Evolutionary conservation across 2,113 vertebrate species (phyloP), one percentile per base, ranked within the genome.

Genomic region (Lonchura striata): DNA sequence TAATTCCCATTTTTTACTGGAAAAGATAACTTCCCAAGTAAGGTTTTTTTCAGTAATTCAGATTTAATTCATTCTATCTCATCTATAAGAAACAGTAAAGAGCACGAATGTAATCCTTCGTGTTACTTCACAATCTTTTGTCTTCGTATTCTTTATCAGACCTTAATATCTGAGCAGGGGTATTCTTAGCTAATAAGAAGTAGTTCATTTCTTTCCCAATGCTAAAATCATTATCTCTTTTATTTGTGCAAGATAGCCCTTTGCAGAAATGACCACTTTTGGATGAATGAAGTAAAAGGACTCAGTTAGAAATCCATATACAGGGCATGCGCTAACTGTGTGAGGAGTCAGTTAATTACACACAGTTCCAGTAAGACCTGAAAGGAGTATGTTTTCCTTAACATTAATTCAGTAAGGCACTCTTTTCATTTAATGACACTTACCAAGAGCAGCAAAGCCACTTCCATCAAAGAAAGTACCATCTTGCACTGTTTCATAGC

Each of bases 401-500:
- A 33, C n/a, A n/a, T 37, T 61, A 61, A 80, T 50, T 83, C 82
- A 75, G 19, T 27, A 83, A 72, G 42, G 53, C 23, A 65, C 35
- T 47, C 21, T 18, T 92, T 88, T 61, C 12, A 30, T 44, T 72
- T 52, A 47, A 27, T 17, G 4, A 63, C 75, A 96, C 96, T 94
- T 95, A 99, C 99, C 98, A 54, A 99, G 97, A 47, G 97, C 98
- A 57, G 98, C 98, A 42, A 98, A 99, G 77, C 99, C 99, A 28
- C 97, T 99, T 86, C 99, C 99, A 19, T 99, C 98, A 92, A 99
- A 99, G 97, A 98, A 99, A 49, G 98, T 98, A 86, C 99, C 99
- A 11, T 98, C 96, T 95, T 99, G 98, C 59, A 97, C 98, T 2
- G 59, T 95, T 11, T 47, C 87, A 74, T 98, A 99, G 96, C 99